A percentile compares a stretch with the other conserved stretches of the same genome.
These are phyloP conservation scores for Callaeas wilsoni DNA, from an alignment of 2,113 vertebrate genomes.

Conservation along the genomic window DNA sequence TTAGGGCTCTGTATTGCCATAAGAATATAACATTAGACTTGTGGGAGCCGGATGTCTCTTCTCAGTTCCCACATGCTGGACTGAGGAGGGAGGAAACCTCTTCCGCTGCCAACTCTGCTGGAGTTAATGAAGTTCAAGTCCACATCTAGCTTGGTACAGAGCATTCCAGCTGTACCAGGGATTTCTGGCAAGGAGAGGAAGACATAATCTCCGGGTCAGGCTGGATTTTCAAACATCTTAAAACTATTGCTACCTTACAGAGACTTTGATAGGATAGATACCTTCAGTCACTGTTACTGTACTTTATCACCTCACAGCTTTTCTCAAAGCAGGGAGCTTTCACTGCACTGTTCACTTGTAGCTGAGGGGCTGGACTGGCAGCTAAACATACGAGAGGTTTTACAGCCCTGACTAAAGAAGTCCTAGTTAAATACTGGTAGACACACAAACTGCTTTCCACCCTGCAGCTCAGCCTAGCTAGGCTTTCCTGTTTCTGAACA, in stretches of 20 bases:
- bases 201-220: neutral
- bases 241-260: neutral
- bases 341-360: neutral
- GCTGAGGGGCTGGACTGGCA: neutral
- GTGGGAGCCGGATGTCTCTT: neutral
- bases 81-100: neutral
- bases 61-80: neutral
- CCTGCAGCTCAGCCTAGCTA: neutral
- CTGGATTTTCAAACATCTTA: neutral
- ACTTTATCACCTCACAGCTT: neutral
- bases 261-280: neutral
- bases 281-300: neutral
- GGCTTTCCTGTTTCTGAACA: neutral
- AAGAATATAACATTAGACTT: neutral
- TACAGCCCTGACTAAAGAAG: neutral
- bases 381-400: neutral
- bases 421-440: neutral
- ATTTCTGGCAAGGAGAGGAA: neutral
- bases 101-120: neutral
- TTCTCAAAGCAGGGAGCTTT: neutral
- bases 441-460: neutral
- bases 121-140: neutral
- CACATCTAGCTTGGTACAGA: neutral
- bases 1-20: neutral
- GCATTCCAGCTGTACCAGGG: neutral